Conservation (phyloP, 2,113 vertebrate species). For the Nannobrachium achirus region DNA sequence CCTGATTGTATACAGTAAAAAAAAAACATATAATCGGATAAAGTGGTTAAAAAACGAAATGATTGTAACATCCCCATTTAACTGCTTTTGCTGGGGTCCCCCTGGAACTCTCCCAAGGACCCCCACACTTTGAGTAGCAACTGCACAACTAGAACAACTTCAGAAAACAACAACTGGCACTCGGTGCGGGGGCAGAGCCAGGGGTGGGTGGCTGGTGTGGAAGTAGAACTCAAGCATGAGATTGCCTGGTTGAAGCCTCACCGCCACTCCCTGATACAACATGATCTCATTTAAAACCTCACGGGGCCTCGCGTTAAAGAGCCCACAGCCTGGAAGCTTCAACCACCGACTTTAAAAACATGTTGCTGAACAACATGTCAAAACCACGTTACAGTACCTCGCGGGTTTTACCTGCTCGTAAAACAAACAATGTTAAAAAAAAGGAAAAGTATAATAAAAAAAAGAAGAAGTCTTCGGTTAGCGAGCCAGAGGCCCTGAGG, state of each 20-base stretch:
- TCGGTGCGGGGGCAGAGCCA: neutral
- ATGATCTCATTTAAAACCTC: conserved; percentile 50
- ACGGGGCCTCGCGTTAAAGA: conserved; percentile 31
- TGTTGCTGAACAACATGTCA: neutral
- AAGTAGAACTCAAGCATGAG: conserved; percentile 28
- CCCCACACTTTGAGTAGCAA: no score
- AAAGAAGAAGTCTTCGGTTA: neutral
- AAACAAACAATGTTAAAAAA: conserved; percentile 28
- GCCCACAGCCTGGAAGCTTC: conserved; percentile 30
- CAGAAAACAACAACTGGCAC: conserved; percentile 61
- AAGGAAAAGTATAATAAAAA: no score
- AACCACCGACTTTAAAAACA: conserved; percentile 35
- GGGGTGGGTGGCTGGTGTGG: conserved; percentile 28
- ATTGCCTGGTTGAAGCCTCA: conserved; percentile 15
- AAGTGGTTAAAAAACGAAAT: no score
- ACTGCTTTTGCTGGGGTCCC: no score
- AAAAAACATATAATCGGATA: no score
- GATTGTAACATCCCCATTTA: no score
- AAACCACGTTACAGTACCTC: neutral
- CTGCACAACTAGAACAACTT: conserved; percentile 39
- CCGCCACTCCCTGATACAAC: conserved; percentile 29
- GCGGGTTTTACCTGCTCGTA: conserved; percentile 7
- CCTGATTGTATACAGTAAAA: no score
- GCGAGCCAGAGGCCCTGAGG: neutral
- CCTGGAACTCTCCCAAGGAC: no score